Conservation (phyloP, 2,797 vertebrate genomes). For the Melanotaenia boesemani region DNA sequence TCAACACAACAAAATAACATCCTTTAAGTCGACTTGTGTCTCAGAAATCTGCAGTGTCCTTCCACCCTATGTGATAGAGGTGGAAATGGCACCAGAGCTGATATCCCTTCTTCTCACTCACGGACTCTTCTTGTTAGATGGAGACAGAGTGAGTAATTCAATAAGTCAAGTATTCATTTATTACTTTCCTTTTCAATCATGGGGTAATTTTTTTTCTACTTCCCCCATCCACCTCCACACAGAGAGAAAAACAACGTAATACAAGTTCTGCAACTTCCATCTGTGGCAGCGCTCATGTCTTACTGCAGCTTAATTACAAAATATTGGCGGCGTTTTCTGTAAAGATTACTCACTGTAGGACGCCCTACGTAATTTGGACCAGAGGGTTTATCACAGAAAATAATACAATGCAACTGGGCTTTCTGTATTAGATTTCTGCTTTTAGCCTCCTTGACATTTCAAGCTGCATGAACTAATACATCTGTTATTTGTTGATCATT, state of each 20-base stretch:
- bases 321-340: constrained; percentile 85
- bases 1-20: constrained; percentile 8
- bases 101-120: constrained; percentile 80
- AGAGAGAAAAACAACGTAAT: constrained; percentile 67
- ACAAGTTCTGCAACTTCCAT: constrained; percentile 79
- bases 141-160: constrained; percentile 84
- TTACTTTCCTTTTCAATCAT: constrained; percentile 87
- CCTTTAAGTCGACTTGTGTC: constrained; percentile 30
- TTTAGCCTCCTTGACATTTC: constrained; percentile 91
- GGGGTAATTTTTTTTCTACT: constrained; percentile 68
- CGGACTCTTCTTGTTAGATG: constrained; percentile 80
- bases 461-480: constrained; percentile 91
- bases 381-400: constrained; percentile 87
- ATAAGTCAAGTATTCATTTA: constrained; percentile 87
- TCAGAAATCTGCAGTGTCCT: constrained; percentile 47
- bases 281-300: constrained; percentile 74
- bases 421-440: constrained; percentile 89
- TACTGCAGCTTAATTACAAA: constrained; percentile 87
- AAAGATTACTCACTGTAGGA: constrained; percentile 89
- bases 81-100: constrained; percentile 71
- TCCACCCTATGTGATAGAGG: constrained; percentile 70
- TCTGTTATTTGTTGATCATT: constrained; percentile 92
- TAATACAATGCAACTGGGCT: constrained; percentile 88
- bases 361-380: constrained; percentile 87
- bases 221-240: constrained; percentile 73